phyloP scores from a whole-genome alignment of 2,888 invertebrate species.

The Habrosyne pyritoides region DNA sequence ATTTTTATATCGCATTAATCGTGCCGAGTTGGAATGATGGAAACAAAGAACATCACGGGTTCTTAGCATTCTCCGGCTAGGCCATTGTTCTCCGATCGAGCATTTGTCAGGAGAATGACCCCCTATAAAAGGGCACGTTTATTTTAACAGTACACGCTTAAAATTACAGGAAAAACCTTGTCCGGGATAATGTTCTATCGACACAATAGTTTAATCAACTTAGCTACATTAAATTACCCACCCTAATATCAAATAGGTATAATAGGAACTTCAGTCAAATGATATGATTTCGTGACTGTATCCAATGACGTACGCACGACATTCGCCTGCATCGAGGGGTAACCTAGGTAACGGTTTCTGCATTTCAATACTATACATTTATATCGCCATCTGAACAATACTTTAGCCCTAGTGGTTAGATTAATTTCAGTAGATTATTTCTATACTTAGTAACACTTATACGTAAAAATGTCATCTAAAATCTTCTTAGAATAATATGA shows the following conservation, averaged over 20 bases:
- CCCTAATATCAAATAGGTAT: constrained; percentile 11
- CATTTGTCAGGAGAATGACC: constrained; percentile 72
- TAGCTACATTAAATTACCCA: constrained; percentile 28
- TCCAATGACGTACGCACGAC: constrained; percentile 49
- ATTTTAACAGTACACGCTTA: constrained; percentile 65
- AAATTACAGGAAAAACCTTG: constrained; percentile 64
- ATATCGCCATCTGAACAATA: neutral
- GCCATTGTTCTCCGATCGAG: constrained; percentile 66
- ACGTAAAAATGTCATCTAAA: too few species aligned
- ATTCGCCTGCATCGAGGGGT: constrained; percentile 51
- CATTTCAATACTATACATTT: constrained; percentile 68
- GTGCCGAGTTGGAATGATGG: constrained; percentile 50
- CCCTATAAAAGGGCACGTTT: constrained; percentile 60
- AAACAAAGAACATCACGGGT: constrained; percentile 69
- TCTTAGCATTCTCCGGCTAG: constrained; percentile 65
- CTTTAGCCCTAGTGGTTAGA: too few species aligned
- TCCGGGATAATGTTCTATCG: constrained; percentile 44
- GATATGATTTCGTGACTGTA: constrained; percentile 57
- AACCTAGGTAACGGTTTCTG: constrained; percentile 75
- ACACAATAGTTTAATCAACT: constrained; percentile 42
- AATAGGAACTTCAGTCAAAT: constrained; percentile 28
- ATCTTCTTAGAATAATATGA: too few species aligned
- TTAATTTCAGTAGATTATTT: too few species aligned
- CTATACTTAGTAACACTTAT: too few species aligned
- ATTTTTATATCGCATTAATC: constrained; percentile 77